A percentile compares a stretch with the other conserved stretches of the same genome.
phyloP scores from a whole-genome alignment of 2,797 vertebrate genomes.

The Toxotes lorentzi region DNA sequence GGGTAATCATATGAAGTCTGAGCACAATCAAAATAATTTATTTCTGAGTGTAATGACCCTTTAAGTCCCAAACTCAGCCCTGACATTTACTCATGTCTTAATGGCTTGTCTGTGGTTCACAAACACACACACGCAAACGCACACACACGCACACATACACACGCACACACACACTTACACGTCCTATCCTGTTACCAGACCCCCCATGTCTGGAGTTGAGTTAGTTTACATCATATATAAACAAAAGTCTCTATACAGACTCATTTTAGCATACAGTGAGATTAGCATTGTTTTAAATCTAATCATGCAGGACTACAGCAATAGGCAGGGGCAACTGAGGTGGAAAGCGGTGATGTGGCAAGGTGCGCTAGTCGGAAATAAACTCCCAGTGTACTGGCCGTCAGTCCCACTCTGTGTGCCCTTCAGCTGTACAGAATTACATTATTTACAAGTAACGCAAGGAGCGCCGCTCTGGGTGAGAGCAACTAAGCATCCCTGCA shows the following conservation, averaged over 20 bases:
- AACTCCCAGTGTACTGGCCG: conserved; percentile 92
- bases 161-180: conserved; percentile 35
- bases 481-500: conserved; percentile 73
- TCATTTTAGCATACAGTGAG: conserved; percentile 86
- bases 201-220: conserved; percentile 61
- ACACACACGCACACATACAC: conserved; percentile 34
- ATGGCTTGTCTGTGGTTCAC: conserved; percentile 56
- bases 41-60: conserved; percentile 55
- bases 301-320: conserved; percentile 94
- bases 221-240: conserved; percentile 81
- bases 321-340: conserved; percentile 89
- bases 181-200: conserved; percentile 62
- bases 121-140: conserved; percentile 32
- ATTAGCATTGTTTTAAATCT: conserved; percentile 85
- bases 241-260: conserved; percentile 83
- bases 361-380: conserved; percentile 84
- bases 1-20: conserved; percentile 40
- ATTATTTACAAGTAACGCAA: conserved; percentile 86
- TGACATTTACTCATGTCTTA: conserved; percentile 61
- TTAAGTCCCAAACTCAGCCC: conserved; percentile 55
- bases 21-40: conserved; percentile 42
- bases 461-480: conserved; percentile 62
- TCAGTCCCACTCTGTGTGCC: conserved; percentile 91
- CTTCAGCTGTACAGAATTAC: conserved; percentile 91
- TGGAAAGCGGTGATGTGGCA: conserved; percentile 88